Percentiles rank a stretch among this genome's conserved stretches.
Conservation (phyloP, 1,140 invertebrate genomes). For the Trichomalopsis sarcophagae region DNA sequence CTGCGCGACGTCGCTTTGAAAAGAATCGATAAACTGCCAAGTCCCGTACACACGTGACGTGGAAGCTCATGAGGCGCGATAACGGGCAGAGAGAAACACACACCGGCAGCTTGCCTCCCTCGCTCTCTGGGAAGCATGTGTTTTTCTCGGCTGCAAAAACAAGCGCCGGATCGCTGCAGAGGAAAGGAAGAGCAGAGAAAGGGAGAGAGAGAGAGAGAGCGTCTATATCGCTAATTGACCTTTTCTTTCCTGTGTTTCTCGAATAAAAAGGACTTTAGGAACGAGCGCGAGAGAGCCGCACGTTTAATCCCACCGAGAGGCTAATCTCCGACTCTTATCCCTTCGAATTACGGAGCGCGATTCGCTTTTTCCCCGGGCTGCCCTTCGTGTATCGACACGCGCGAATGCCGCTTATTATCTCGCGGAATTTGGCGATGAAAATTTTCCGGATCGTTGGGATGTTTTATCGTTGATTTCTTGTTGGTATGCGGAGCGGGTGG, state of each 20-base stretch:
- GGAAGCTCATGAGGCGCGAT: conserved; percentile 33
- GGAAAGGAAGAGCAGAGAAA: not conserved
- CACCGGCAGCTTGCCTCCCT: not conserved
- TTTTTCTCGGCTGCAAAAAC: not conserved
- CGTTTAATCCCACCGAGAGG: not conserved
- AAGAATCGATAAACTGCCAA: conserved; percentile 48
- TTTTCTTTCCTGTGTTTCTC: not conserved
- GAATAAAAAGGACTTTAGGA: conserved; percentile 1
- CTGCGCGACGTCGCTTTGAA: not conserved
- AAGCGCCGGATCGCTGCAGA: not conserved
- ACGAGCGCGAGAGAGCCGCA: not conserved
- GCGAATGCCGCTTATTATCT: too few relatives aligned
- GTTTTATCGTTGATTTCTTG: not conserved
- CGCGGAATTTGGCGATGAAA: not conserved
- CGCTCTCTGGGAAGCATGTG: not conserved
- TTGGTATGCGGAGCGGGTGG: too few relatives aligned
- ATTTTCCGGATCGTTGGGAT: not conserved
- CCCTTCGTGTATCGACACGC: too few relatives aligned
- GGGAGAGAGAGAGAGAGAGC: not conserved
- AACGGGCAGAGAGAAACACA: conserved; percentile 16
- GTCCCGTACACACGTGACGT: conserved; percentile 18
- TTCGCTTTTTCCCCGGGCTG: too few relatives aligned
- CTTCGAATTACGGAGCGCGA: not conserved
- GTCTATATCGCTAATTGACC: not conserved
- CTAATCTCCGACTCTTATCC: not conserved